phyloP scores from a whole-genome alignment of 1,140 invertebrate genomes.

The Goniozus legneri region DNA sequence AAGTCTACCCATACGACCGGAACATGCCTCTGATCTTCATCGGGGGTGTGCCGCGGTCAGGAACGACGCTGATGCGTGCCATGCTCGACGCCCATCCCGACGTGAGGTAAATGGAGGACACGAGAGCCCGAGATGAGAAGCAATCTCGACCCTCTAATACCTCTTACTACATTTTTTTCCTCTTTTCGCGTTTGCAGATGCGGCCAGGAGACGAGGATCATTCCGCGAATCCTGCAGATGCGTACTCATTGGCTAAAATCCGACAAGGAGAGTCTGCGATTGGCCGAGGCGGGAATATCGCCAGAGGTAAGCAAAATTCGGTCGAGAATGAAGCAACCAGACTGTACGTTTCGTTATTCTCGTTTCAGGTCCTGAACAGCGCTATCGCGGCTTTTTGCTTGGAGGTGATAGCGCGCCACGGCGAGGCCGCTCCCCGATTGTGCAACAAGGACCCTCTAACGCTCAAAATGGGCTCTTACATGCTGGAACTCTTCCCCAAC shows the following conservation, averaged over 20 bases:
- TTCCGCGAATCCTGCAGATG: conserved; percentile 90
- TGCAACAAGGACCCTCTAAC: conserved; percentile 99
- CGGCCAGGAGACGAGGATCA: conserved; percentile 96
- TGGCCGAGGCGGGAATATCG: conserved; percentile 92
- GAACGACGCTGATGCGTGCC: conserved; percentile 94
- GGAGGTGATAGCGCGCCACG: conserved; percentile 93
- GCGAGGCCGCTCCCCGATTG: conserved; percentile 84
- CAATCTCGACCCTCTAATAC: no score
- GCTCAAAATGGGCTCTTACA: conserved; percentile 89
- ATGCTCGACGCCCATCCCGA: conserved; percentile 99
- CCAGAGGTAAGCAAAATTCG: conserved; percentile 62
- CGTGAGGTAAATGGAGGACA: no score
- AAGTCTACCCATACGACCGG: conserved; percentile 71
- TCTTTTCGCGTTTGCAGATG: conserved; percentile 63
- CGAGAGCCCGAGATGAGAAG: conserved; percentile 13
- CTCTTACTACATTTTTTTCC: no score
- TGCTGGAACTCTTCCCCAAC: conserved; percentile 74
- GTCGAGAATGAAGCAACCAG: conserved; percentile 4
- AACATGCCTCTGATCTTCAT: conserved; percentile 95
- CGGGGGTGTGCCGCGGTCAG: conserved; percentile 93
- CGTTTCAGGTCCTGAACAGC: conserved; percentile 77
- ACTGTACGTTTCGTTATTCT: conserved; percentile 12
- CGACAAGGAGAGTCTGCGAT: conserved; percentile 80
- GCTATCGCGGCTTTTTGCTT: conserved; percentile 95
- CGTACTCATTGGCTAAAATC: conserved; percentile 90